Evolutionary conservation across 2,888 invertebrate species (phyloP).

Genomic region (Cheilosia urbana): DNA sequence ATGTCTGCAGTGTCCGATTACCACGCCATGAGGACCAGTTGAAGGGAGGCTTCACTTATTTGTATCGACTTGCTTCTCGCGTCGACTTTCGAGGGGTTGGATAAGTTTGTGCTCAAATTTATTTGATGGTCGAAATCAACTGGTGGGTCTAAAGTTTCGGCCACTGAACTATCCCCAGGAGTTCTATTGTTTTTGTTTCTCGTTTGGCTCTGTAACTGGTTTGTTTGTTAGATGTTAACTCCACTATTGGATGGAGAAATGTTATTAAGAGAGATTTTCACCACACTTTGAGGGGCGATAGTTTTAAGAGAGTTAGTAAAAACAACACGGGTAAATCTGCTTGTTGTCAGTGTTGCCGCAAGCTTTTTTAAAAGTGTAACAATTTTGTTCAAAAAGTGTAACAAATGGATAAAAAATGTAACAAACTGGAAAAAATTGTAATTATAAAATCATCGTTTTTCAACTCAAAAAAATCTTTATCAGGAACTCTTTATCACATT

Average conservation of each 20-base stretch:
- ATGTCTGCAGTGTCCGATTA: constrained; percentile 74
- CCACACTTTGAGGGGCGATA: neutral
- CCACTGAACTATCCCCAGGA: neutral
- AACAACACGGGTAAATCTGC: neutral
- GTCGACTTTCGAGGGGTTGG: neutral
- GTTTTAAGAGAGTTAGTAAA: constrained; percentile 26
- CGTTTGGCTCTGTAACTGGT: constrained; percentile 23
- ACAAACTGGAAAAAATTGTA: too few relatives aligned
- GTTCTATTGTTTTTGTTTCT: constrained; percentile 6
- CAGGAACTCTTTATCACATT: too few relatives aligned
- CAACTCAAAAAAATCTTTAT: too few relatives aligned
- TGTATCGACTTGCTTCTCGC: constrained; percentile 20
- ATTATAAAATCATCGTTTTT: too few relatives aligned
- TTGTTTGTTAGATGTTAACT: constrained; percentile 3
- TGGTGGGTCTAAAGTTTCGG: constrained; percentile 52
- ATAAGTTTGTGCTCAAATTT: neutral
- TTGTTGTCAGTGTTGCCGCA: too few relatives aligned
- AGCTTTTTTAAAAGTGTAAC: too few relatives aligned
- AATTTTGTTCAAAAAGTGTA: too few relatives aligned
- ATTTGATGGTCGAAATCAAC: constrained; percentile 66
- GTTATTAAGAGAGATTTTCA: constrained; percentile 22
- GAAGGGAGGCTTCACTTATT: constrained; percentile 34
- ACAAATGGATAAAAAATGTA: too few relatives aligned
- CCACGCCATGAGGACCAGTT: constrained; percentile 34
- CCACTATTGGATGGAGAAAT: neutral